phyloP scores from a whole-genome alignment of 2,797 vertebrate species.

The Luscinia megarhynchos region DNA sequence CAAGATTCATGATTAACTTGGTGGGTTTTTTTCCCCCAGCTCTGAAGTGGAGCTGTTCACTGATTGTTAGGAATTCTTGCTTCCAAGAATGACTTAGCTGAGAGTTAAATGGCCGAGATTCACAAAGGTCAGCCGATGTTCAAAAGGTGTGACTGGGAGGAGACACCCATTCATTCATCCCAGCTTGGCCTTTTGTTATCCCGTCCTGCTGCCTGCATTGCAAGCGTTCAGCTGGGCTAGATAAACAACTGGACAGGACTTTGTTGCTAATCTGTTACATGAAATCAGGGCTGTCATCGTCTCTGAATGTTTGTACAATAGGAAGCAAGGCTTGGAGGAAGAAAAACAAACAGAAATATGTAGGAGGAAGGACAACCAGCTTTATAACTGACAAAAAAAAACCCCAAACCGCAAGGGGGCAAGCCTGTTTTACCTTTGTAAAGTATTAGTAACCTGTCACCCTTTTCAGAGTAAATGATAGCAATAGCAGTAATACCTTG shows the following conservation, averaged over 20 bases:
- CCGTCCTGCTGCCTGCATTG: neutral
- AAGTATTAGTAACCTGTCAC: neutral
- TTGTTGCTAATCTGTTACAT: neutral
- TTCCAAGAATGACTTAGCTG: neutral
- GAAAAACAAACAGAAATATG: neutral
- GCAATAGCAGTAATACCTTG: neutral
- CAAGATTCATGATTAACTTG: neutral
- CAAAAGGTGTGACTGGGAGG: neutral
- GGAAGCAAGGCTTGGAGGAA: neutral
- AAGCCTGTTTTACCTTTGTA: neutral
- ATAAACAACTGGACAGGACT: neutral
- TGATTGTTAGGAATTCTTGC: neutral
- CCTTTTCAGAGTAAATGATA: neutral
- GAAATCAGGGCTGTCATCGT: neutral
- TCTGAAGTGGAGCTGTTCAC: neutral
- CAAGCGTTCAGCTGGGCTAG: neutral
- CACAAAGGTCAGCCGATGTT: neutral
- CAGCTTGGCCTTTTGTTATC: neutral
- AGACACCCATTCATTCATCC: neutral
- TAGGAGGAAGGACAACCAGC: neutral
- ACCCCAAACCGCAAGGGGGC: neutral
- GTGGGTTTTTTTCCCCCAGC: fast-evolving
- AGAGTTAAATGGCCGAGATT: neutral
- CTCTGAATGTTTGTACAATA: neutral
- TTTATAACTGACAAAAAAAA: neutral